Base-by-base conservation (phyloP, 2,797 vertebrate species). In the Diplodus puntazzo region DNA sequence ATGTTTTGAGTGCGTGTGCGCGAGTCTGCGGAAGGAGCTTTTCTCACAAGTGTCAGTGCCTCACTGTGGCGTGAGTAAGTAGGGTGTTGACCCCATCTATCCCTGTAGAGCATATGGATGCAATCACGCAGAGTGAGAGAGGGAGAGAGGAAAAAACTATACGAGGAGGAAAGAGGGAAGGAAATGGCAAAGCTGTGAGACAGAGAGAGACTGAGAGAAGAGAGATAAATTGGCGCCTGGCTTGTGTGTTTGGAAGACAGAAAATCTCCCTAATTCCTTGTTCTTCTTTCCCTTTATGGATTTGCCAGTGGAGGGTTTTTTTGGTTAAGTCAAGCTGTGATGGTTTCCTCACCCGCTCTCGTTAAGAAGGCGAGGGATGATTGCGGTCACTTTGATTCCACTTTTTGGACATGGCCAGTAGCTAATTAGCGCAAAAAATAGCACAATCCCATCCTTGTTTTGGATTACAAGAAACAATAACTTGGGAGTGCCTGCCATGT, bases 1-100 rank as follows among this genome's bases (percentile, higher is more conserved):
- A 21, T 70, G 21, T 57, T 75, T 45, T 74, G 58, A 75, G 66
- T 14, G 53, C 72, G 75, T 71, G 39, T 20, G 52, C 71, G 23
- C 27, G 20, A 55, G 82, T 27, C 52, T 72, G 73, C 20, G 42
- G 69, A 27, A 68, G 82, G 78, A 34, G 85, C 73, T 92, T 34
- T 95, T 94, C 93, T 94, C 94, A 94, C 92, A 92, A 94, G 92
- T 93, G 92, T 94, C 92, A 92, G 89, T 93, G 90, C 92, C 88
- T 91, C 78, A 63, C 85, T 91, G 92, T 93, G 91, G 92, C 80
- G 90, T 92, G 92, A 95, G 92, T 93, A 95, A 94, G 93, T 93
- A 93, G 91, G 92, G 92, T 92, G 92, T 92, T 95, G 92, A 94
- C 92, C 93, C 92, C 87, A 91, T 92, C 89, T 88, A 89, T 94